phyloP scores from a whole-genome alignment of 1,140 invertebrate species.

The Leptopilina clavipes region DNA sequence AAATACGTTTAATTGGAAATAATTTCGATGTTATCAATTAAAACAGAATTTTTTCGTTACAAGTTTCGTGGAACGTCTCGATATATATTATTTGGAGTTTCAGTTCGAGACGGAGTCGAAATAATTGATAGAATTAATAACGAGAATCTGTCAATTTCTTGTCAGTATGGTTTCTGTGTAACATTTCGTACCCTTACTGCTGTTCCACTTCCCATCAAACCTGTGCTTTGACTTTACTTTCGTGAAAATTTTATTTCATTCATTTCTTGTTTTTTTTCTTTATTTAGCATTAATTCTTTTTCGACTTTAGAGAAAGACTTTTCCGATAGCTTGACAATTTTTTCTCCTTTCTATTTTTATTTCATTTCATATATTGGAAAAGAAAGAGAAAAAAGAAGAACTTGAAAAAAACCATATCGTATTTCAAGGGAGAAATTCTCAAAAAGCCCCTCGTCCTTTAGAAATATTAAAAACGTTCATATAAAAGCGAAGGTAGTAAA shows the following conservation, averaged over 20 bases:
- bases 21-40: too few species aligned
- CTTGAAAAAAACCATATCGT: not conserved
- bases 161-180: not conserved
- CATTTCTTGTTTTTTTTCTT: not conserved
- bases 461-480: conserved; percentile 1
- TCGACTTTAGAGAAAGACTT: too few species aligned
- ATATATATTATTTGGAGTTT: conserved; percentile 5
- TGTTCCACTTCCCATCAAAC: not conserved
- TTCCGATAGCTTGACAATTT: too few species aligned
- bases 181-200: not conserved
- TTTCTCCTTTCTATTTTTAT: too few species aligned
- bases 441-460: not conserved
- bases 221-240: not conserved
- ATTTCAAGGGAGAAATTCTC: not conserved
- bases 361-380: not conserved
- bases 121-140: conserved; percentile 17
- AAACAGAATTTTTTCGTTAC: not conserved
- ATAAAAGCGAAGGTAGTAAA: conserved; percentile 6
- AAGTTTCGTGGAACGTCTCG: not conserved
- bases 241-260: not conserved
- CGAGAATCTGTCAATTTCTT: not conserved
- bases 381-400: too few species aligned
- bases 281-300: not conserved
- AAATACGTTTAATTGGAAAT: too few species aligned
- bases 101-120: not conserved